Evolutionary conservation across 2,888 invertebrate species (phyloP), one percentile per base, ranked within the genome.

Genomic region (Drosophila emarginata): DNA sequence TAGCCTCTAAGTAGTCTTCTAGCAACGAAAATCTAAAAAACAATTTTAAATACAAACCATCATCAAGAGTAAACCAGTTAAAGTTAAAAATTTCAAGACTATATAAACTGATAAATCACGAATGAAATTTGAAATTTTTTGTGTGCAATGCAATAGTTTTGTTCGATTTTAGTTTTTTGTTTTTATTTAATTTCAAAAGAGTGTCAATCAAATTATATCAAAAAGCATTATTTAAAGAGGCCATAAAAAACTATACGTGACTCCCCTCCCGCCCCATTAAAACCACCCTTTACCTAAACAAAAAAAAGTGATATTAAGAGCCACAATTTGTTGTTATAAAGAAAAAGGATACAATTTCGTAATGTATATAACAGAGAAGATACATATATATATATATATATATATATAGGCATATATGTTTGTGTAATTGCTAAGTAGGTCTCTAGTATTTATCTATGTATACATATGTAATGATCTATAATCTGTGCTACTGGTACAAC

Each of bases 301-400:
- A 45, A 45, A 39, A 65, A 85, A 85, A 83, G 82, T 82, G 82
- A 82, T 82, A 82, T 82, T 86, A 82, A 80, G 75, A 82, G 85
- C 80, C 80, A 82, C 77, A 85, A 78, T 74, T 81, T 79, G 74
- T 81, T 82, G 79, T 74, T 63, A 69, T 65, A 82, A 85, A 63
- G 78, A 80, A 65, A n/a, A 65, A 60, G 57, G 58, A 61, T 72
- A 39, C 39, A 50, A 51, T 52, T 52, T 61, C 23, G 15, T 15
- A 28, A 15, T 60, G 60, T 60, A 45, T 59, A 23, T 59, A 59
- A 21, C 45, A 45, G 11, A 45, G 12, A 45, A 4, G 11, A 21
- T 21, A 18, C 26, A 37, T 37, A 59, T 21, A 60, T 15, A 61
- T 14, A 32, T 57, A 63, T 32, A 63, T 37, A 63, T 72, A 66